Conservation (phyloP, 2,113 vertebrate species). For the Sardina pilchardus region DNA sequence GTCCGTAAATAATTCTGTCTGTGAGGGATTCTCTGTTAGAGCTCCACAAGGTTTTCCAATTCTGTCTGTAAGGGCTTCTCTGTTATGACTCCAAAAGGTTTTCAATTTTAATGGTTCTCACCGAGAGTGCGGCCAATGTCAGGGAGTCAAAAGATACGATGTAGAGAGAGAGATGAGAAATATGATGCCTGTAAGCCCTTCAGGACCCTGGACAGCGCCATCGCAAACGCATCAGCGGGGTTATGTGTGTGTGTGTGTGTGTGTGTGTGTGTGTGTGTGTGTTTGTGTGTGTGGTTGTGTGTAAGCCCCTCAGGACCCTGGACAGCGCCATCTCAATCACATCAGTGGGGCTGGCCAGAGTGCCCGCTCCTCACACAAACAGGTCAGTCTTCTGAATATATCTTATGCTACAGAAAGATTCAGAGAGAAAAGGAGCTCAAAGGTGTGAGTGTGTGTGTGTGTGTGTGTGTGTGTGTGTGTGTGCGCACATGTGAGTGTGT, state of each 20-base stretch:
- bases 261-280: no score
- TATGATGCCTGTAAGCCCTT: neutral
- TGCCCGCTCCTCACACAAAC: neutral
- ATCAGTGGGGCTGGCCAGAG: neutral
- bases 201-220: neutral
- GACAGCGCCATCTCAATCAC: neutral
- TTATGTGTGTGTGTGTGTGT: no score
- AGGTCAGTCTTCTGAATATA: neutral
- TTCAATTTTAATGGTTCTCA: no score
- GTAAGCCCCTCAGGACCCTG: no score
- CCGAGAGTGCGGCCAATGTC: no score
- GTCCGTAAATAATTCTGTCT: no score
- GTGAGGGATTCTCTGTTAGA: no score
- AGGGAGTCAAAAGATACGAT: neutral
- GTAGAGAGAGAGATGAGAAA: neutral
- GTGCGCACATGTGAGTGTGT: neutral
- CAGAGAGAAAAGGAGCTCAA: neutral
- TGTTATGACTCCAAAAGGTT: no score
- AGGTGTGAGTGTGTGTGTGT: neutral
- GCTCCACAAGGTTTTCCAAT: no score
- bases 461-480: neutral
- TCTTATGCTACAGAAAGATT: neutral
- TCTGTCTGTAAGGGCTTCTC: no score
- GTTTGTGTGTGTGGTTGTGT: no score
- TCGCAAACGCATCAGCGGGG: no score